Evolutionary conservation across 2,797 vertebrate genomes (phyloP).

Genomic region (Epinephelus malabaricus): DNA sequence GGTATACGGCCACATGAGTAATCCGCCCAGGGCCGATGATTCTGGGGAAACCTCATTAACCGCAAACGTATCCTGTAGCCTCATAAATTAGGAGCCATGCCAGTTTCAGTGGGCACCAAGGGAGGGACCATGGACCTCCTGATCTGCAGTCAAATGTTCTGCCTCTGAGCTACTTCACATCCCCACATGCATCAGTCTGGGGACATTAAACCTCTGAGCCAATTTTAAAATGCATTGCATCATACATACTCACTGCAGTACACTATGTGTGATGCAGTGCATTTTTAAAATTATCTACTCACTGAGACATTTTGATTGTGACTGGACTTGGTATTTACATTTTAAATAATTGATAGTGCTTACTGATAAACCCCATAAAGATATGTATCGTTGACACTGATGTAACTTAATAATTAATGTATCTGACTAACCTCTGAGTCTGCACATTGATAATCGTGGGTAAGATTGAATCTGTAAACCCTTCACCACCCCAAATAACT

Average conservation of each 20-base stretch:
- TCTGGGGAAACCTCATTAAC: conserved; percentile 55
- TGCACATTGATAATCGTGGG: background rate
- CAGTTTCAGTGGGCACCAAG: conserved; percentile 8
- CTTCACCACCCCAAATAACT: background rate
- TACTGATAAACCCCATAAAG: background rate
- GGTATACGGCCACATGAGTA: conserved; percentile 22
- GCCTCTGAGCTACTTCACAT: conserved; percentile 51
- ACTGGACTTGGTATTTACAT: background rate
- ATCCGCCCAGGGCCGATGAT: conserved; percentile 9
- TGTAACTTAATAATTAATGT: no score
- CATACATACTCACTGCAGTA: background rate
- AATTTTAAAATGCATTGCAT: conserved; percentile 20
- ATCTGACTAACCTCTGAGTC: no score
- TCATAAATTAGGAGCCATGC: conserved; percentile 29
- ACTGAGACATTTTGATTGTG: background rate
- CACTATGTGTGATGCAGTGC: background rate
- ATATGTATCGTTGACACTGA: no score
- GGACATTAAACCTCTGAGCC: conserved; percentile 6
- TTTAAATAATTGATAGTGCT: background rate
- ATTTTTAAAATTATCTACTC: background rate
- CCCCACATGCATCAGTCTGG: background rate
- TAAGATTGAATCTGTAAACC: background rate
- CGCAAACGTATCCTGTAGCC: conserved; percentile 20
- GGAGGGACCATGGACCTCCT: conserved; percentile 58
- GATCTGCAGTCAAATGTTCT: conserved; percentile 67